A percentile compares a stretch with the other conserved stretches of the same genome.
These are phyloP conservation scores for Rhipidura dahli DNA, from an alignment of 2,113 vertebrate genomes.

Conservation along the genomic window DNA sequence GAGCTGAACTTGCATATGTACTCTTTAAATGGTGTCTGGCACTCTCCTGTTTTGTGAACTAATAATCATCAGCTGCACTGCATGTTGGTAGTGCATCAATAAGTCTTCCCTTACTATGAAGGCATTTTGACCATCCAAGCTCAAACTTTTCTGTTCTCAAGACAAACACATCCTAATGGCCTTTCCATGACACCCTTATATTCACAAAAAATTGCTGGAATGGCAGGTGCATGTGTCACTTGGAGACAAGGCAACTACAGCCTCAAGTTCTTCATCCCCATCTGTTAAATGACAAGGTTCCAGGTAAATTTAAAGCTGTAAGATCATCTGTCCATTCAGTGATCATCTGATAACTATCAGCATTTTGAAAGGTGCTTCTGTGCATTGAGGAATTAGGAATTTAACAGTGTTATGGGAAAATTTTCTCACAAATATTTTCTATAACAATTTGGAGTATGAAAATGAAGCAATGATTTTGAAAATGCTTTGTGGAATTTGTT, in stretches of 20 bases:
- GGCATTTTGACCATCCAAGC: neutral
- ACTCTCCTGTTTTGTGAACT: neutral
- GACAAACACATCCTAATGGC: neutral
- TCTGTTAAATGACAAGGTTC: neutral
- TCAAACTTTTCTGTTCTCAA: neutral
- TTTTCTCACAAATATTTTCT: neutral
- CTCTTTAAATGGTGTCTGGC: neutral
- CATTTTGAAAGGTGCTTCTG: accelerated
- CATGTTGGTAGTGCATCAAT: accelerated
- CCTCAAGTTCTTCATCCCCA: neutral
- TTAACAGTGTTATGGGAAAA: neutral
- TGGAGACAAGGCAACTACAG: neutral
- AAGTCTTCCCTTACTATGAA: neutral
- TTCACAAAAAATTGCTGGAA: neutral
- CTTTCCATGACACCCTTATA: neutral
- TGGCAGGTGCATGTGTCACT: neutral
- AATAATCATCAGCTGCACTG: neutral
- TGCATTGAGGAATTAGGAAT: neutral
- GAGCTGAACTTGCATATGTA: neutral
- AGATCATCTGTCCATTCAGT: neutral
- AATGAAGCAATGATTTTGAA: neutral
- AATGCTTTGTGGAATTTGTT: neutral
- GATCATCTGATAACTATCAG: neutral
- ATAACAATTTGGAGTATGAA: neutral
- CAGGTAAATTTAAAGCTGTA: neutral